Evolutionary conservation across 2,888 invertebrate genomes (phyloP).

Genomic region (Junonia oenone): DNA sequence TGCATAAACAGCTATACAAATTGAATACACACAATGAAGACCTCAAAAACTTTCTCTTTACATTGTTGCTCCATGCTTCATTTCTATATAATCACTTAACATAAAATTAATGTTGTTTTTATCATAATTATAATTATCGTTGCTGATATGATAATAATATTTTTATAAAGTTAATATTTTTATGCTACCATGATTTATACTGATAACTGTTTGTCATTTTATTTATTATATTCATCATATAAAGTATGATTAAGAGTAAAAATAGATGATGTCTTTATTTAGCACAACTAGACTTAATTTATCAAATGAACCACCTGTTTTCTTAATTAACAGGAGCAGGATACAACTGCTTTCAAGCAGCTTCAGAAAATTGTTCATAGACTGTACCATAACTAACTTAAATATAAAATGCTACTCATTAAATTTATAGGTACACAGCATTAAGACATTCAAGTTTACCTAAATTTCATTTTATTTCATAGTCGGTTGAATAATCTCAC

Average conservation of each 20-base stretch:
- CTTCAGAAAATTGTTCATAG: conserved; percentile 33
- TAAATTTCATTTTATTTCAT: conserved; percentile 78
- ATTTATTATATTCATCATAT: background rate
- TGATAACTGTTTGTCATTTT: background rate
- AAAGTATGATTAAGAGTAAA: background rate
- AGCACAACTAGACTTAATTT: conserved; percentile 5
- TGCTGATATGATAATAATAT: background rate
- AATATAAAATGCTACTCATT: background rate
- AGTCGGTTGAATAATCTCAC: conserved; percentile 54
- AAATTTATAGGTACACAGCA: background rate
- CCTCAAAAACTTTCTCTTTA: conserved; percentile 40
- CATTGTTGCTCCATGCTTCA: conserved; percentile 14
- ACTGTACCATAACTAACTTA: background rate
- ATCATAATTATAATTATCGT: background rate
- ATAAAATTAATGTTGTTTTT: background rate
- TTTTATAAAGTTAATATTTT: background rate
- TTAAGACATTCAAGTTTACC: conserved; percentile 41
- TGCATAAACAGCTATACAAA: conserved; percentile 4
- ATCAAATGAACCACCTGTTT: conserved; percentile 18
- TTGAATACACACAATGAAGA: conserved; percentile 31
- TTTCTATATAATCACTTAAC: conserved; percentile 7
- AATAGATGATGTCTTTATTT: background rate
- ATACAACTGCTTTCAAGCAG: conserved; percentile 39
- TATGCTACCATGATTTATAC: background rate
- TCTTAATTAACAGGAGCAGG: conserved; percentile 33